Evolutionary conservation across 2,888 invertebrate species (phyloP).

Genomic region (Podotricha telesiphe): DNA sequence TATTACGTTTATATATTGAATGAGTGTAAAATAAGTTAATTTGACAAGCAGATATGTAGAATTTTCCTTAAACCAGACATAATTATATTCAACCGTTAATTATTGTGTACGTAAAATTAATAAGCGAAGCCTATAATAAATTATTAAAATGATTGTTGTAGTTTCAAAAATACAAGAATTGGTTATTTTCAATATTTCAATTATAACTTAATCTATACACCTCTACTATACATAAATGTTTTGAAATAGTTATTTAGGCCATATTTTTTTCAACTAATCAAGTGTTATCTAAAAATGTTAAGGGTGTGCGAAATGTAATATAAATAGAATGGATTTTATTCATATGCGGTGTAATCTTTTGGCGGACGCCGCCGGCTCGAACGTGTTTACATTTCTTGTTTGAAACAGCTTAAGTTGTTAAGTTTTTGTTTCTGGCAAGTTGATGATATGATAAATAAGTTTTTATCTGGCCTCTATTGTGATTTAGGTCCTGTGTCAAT

Average conservation of each 20-base stretch:
- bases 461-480: slow-evolving; percentile 32
- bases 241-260: neutral
- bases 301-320: slow-evolving; percentile 71
- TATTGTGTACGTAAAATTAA: neutral
- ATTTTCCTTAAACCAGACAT: slow-evolving; percentile 7
- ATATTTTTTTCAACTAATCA: slow-evolving; percentile 46
- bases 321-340: slow-evolving; percentile 51
- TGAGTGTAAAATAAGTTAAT: neutral
- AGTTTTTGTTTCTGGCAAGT: slow-evolving; percentile 62
- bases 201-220: no score
- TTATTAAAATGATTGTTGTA: neutral
- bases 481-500: slow-evolving; percentile 10
- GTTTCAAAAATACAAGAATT: no score
- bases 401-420: slow-evolving; percentile 54
- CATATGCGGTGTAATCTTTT: slow-evolving; percentile 63
- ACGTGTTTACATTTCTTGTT: slow-evolving; percentile 57
- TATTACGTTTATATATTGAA: slow-evolving; percentile 2
- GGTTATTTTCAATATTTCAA: no score
- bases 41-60: neutral
- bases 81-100: neutral
- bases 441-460: slow-evolving; percentile 56
- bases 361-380: slow-evolving; percentile 66
- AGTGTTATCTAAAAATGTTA: slow-evolving; percentile 69
- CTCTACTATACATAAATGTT: no score
- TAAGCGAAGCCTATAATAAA: neutral